phyloP scores from a whole-genome alignment of 1,140 invertebrate genomes.

The Achatina immaculata region DNA sequence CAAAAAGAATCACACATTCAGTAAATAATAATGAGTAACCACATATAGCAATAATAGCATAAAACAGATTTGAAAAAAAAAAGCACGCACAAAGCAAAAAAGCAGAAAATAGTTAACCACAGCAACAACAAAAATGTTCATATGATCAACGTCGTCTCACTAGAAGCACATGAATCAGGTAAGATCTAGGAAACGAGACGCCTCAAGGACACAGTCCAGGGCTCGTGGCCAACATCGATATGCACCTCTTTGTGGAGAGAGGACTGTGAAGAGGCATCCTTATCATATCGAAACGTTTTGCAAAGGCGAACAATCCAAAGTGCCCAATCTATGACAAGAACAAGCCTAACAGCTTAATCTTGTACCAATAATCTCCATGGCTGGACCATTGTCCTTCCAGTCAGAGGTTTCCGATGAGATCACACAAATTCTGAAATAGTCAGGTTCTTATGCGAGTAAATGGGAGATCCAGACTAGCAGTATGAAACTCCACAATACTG shows the following conservation, averaged over 20 bases:
- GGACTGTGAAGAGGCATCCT: neutral
- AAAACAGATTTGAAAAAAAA: no score
- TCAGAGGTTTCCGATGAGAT: neutral
- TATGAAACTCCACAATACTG: neutral
- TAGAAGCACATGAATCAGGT: no score
- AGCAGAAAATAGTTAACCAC: no score
- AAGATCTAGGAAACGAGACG: no score
- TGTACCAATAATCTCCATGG: conserved; percentile 1
- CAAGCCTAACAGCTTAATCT: neutral
- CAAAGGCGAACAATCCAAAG: neutral
- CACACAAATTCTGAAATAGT: neutral
- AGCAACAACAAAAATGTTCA: no score
- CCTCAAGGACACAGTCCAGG: no score
- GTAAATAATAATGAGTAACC: no score
- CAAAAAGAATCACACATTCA: no score
- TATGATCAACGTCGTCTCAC: no score
- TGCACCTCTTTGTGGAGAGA: neutral
- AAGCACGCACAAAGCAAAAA: no score
- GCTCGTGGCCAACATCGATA: neutral
- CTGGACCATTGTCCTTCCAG: neutral
- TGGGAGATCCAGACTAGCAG: neutral
- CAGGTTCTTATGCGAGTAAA: no score
- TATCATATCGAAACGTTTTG: neutral
- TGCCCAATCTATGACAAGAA: neutral
- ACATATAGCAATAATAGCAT: no score